phyloP scores from a whole-genome alignment of 2,888 invertebrate genomes.

The Cenopis cana region DNA sequence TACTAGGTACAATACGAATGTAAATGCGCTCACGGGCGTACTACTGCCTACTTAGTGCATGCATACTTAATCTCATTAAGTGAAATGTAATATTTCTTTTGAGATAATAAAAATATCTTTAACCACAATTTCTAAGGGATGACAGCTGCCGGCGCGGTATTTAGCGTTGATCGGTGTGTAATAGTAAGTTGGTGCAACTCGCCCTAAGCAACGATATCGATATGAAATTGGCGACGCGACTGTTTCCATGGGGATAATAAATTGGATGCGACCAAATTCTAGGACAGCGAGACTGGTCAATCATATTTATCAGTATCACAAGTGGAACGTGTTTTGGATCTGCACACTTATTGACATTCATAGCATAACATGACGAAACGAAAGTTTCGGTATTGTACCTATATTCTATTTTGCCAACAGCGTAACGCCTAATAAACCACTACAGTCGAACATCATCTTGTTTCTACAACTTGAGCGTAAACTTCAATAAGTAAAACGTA shows the following conservation, averaged over 20 bases:
- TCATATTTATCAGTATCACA: neutral
- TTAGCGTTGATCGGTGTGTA: too few relatives aligned
- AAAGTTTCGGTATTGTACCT: neutral
- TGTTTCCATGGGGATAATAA: neutral
- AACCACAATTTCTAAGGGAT: too few relatives aligned
- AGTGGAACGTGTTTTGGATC: neutral
- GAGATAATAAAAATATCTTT: too few relatives aligned
- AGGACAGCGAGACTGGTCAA: neutral
- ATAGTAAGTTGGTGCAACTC: too few relatives aligned
- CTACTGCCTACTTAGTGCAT: too few relatives aligned
- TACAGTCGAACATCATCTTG: neutral
- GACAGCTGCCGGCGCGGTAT: too few relatives aligned
- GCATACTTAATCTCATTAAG: too few relatives aligned
- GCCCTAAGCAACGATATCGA: neutral
- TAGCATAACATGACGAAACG: neutral
- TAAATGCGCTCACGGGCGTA: too few relatives aligned
- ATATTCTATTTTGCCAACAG: neutral
- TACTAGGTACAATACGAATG: too few relatives aligned
- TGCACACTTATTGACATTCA: neutral
- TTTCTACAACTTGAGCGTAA: conserved; percentile 4
- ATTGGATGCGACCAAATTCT: neutral
- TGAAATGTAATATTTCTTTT: too few relatives aligned
- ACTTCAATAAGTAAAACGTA: conserved; percentile 9
- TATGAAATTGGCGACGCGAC: neutral
- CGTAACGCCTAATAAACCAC: neutral